Conservation (phyloP, 2,888 invertebrate genomes). For the Nephrotoma guestfalica region DNA sequence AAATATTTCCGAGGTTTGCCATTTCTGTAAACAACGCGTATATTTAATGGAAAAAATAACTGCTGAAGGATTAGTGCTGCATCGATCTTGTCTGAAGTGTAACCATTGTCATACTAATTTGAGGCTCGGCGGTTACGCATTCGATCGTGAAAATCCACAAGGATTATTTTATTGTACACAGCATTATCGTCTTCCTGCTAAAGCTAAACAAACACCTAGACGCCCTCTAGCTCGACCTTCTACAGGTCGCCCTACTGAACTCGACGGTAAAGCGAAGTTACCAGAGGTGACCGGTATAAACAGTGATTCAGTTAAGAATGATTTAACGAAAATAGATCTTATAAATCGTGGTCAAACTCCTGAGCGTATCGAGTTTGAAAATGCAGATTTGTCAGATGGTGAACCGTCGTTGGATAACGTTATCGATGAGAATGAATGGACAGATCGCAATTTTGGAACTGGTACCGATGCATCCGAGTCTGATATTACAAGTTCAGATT, state of each 20-base stretch:
- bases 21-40: constrained; percentile 81
- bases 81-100: constrained; percentile 87
- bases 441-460: constrained; percentile 80
- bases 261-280: constrained; percentile 28
- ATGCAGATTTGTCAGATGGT: constrained; percentile 47
- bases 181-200: constrained; percentile 52
- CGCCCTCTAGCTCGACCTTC: constrained; percentile 12
- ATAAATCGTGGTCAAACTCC: constrained; percentile 47
- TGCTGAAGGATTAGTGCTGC: constrained; percentile 81
- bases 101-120: constrained; percentile 80
- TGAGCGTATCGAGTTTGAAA: constrained; percentile 67
- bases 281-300: constrained; percentile 23
- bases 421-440: constrained; percentile 94
- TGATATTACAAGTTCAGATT: constrained; percentile 34
- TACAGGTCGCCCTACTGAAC: background rate
- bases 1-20: constrained; percentile 60
- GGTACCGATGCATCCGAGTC: constrained; percentile 61
- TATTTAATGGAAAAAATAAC: constrained; percentile 86
- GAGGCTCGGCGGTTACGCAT: constrained; percentile 59
- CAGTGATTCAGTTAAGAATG: constrained; percentile 15
- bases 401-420: constrained; percentile 50
- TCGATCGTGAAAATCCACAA: constrained; percentile 51
- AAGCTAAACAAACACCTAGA: constrained; percentile 22
- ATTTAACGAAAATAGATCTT: constrained; percentile 24
- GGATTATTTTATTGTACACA: constrained; percentile 61